phyloP scores from a whole-genome alignment of 2,888 invertebrate species.

The Siphlonurus alternatus region DNA sequence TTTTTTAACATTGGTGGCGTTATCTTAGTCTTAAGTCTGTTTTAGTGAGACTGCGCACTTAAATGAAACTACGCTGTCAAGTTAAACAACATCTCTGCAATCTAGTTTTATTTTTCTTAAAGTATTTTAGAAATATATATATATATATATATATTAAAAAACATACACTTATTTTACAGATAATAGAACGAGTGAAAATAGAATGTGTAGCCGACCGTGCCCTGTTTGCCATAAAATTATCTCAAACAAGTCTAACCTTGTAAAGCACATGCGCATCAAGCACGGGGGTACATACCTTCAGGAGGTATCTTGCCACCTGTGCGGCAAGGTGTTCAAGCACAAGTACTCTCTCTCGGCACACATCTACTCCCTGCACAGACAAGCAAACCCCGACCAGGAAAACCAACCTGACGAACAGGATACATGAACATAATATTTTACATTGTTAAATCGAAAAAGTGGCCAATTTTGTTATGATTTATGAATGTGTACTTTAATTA shows the following conservation, averaged over 20 bases:
- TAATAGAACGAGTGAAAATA: neutral
- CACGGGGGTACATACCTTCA: constrained; percentile 15
- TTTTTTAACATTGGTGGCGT: too few species aligned
- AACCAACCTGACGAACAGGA: neutral
- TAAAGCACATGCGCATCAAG: constrained; percentile 23
- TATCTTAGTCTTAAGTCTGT: too few species aligned
- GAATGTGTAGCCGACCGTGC: constrained; percentile 16
- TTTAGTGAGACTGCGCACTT: too few species aligned
- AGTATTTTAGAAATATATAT: too few species aligned
- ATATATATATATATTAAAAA: too few species aligned
- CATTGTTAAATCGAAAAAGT: too few species aligned
- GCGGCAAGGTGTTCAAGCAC: constrained; percentile 23
- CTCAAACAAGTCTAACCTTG: constrained; percentile 23
- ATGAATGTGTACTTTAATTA: too few species aligned
- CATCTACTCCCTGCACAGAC: neutral
- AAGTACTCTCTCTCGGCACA: constrained; percentile 17
- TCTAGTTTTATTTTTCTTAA: too few species aligned
- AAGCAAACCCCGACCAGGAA: neutral
- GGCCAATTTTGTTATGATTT: too few species aligned
- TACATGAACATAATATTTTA: neutral
- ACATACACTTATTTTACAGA: neutral
- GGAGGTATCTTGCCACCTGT: constrained; percentile 19
- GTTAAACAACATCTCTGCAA: too few species aligned
- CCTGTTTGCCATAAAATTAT: constrained; percentile 23
- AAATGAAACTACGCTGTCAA: too few species aligned